These are phyloP conservation scores for Saccostrea glomerata DNA, from an alignment of 1,140 invertebrate genomes.

Conservation along the genomic window DNA sequence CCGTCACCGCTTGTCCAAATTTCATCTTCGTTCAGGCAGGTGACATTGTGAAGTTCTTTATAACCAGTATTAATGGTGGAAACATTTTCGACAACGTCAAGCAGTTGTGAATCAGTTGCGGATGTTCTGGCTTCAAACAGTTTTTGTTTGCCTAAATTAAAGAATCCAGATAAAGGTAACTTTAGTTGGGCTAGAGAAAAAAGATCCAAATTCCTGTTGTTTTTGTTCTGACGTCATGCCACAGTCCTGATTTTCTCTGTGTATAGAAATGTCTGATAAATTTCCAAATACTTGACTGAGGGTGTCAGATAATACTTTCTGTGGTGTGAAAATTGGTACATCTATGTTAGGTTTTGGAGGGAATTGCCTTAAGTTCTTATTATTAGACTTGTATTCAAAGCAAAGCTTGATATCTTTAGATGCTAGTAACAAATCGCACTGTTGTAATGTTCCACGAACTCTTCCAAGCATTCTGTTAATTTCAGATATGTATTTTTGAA, in stretches of 20 bases:
- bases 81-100: not conserved
- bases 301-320: too few species aligned
- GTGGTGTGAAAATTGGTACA: not conserved
- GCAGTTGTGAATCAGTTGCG: not conserved
- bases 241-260: not conserved
- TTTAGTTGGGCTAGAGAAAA: too few species aligned
- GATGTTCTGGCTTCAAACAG: not conserved
- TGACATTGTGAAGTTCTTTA: not conserved
- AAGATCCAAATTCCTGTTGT: too few species aligned
- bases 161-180: not conserved
- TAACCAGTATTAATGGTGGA: not conserved
- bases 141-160: not conserved
- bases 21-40: not conserved
- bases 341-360: not conserved
- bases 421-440: not conserved
- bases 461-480: not conserved
- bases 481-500: not conserved
- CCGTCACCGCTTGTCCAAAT: not conserved
- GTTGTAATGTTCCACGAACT: not conserved
- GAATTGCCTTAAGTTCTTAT: not conserved
- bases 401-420: not conserved
- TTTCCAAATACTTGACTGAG: too few species aligned
- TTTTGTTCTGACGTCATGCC: too few species aligned
- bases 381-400: not conserved
- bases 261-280: not conserved